Percentiles rank a stretch among this genome's conserved stretches.
phyloP scores from a whole-genome alignment of 2,797 vertebrate species.

The Rhincodon typus region DNA sequence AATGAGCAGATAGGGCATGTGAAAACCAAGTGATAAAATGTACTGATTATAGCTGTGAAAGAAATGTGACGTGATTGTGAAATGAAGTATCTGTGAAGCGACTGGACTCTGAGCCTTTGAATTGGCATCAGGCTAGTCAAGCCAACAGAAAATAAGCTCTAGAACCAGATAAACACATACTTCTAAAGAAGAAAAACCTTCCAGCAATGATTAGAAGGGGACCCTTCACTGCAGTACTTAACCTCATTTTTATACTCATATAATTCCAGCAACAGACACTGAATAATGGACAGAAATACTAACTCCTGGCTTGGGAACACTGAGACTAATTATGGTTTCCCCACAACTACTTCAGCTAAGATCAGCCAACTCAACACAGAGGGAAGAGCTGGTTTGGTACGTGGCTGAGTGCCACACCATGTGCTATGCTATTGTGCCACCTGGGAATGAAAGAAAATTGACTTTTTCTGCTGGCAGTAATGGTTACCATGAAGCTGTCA shows the following conservation, averaged over 20 bases:
- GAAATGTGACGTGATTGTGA: neutral
- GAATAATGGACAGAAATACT: too few species aligned
- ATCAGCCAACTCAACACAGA: neutral
- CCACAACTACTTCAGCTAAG: neutral
- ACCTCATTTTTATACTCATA: neutral
- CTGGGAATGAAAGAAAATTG: neutral
- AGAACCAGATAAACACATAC: neutral
- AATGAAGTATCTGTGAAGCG: neutral
- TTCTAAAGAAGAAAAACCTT: neutral
- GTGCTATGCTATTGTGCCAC: neutral
- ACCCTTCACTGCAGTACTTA: neutral
- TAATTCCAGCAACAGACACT: neutral
- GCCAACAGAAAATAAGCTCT: neutral
- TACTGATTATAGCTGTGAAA: neutral
- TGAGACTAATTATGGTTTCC: conserved; percentile 4
- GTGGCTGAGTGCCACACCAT: neutral
- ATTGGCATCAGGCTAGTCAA: neutral
- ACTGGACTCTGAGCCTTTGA: neutral
- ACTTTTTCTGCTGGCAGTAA: neutral
- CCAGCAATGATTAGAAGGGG: neutral
- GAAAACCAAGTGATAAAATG: neutral
- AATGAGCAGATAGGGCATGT: neutral
- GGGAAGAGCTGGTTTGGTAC: neutral
- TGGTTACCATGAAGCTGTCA: conserved; percentile 15
- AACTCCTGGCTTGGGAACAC: neutral